A percentile compares a stretch with the other conserved stretches of the same genome.
Evolutionary conservation across 2,888 invertebrate genomes (phyloP).

Genomic region (Synergus japonicus): DNA sequence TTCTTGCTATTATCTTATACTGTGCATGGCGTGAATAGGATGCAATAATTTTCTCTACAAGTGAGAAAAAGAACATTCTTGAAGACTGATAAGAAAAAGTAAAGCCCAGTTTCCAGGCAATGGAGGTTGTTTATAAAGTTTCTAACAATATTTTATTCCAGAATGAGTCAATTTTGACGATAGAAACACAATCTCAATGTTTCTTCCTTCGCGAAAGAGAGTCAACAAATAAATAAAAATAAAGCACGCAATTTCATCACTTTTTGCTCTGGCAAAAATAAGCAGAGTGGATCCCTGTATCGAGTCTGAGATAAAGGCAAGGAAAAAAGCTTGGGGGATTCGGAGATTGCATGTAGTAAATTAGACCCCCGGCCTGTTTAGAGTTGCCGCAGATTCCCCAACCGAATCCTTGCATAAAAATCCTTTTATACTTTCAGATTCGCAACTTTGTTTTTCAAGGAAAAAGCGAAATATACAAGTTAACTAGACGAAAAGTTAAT

Average conservation of each 20-base stretch:
- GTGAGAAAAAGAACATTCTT: slow-evolving; percentile 22
- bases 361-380: neutral
- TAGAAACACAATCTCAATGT: neutral
- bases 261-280: slow-evolving; percentile 18
- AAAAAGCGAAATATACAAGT: neutral
- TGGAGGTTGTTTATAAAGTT: neutral
- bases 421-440: neutral
- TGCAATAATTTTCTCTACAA: neutral
- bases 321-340: neutral
- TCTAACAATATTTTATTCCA: neutral
- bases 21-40: neutral
- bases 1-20: neutral
- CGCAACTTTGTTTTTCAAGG: neutral
- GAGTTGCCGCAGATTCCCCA: neutral
- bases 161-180: neutral
- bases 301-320: slow-evolving; percentile 4
- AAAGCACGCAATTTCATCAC: slow-evolving; percentile 24
- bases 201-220: neutral
- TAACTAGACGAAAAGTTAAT: too few relatives aligned
- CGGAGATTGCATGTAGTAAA: slow-evolving; percentile 9
- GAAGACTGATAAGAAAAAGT: neutral
- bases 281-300: slow-evolving; percentile 13
- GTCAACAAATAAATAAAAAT: slow-evolving; percentile 1
- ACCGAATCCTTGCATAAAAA: neutral
- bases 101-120: neutral